phyloP scores from a whole-genome alignment of 2,797 vertebrate species.

The Bradypodion ventrale region DNA sequence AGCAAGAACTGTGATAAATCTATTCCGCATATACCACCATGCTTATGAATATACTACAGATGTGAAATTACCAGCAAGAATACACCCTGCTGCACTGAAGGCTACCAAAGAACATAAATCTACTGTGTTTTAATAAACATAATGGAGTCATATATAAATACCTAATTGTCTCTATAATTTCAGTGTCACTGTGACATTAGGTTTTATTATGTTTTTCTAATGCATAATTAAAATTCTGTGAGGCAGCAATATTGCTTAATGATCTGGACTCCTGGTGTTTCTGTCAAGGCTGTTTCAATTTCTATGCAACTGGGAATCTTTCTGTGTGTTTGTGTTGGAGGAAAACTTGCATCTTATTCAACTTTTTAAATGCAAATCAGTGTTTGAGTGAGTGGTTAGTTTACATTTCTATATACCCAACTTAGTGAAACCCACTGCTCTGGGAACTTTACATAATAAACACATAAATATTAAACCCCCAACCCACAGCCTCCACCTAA shows the following conservation, averaged over 20 bases:
- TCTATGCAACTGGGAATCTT: constrained; percentile 1
- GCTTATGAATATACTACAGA: neutral
- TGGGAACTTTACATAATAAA: no score
- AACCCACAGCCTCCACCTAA: no score
- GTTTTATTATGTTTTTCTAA: constrained; percentile 23
- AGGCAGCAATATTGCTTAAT: constrained; percentile 31
- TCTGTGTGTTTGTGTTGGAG: neutral
- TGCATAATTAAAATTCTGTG: constrained; percentile 39
- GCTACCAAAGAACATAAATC: constrained; percentile 11
- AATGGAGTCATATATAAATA: constrained; percentile 13
- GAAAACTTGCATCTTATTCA: constrained; percentile 16
- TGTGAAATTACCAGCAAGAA: neutral
- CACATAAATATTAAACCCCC: no score
- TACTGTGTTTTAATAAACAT: constrained; percentile 28
- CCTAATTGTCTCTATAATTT: constrained; percentile 28
- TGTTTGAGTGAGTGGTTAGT: no score
- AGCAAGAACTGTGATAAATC: neutral
- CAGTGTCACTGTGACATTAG: constrained; percentile 22
- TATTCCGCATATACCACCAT: neutral
- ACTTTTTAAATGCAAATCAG: neutral
- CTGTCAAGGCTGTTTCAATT: constrained; percentile 2
- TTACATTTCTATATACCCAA: no score
- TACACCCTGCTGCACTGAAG: neutral
- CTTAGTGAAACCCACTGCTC: no score
- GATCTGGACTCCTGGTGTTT: constrained; percentile 20